These are phyloP conservation scores for Pseudopleuronectes americanus DNA, from an alignment of 2,797 vertebrate genomes.

Conservation along the genomic window DNA sequence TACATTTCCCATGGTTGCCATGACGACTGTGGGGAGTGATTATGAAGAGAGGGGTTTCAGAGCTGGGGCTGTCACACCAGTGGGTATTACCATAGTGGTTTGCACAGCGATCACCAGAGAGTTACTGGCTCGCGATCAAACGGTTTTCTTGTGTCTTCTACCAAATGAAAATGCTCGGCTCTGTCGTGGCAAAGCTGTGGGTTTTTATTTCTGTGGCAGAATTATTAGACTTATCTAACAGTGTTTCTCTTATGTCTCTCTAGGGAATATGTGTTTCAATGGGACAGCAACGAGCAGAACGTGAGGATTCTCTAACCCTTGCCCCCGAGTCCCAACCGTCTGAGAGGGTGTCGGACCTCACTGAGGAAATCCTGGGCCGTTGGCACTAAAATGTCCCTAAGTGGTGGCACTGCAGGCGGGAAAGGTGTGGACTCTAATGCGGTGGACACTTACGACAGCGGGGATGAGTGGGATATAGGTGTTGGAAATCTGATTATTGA, in stretches of 20 bases:
- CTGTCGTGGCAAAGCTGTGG: constrained; percentile 22
- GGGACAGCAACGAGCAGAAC: constrained; percentile 83
- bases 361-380: constrained; percentile 90
- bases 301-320: constrained; percentile 83
- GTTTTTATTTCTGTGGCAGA: constrained; percentile 35
- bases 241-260: constrained; percentile 53
- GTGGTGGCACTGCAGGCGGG: constrained; percentile 99
- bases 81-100: constrained; percentile 74
- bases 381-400: constrained; percentile 99
- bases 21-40: constrained; percentile 81
- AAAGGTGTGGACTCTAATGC: constrained; percentile 99
- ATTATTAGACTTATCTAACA: constrained; percentile 29
- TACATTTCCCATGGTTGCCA: constrained; percentile 80
- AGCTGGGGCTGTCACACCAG: constrained; percentile 71
- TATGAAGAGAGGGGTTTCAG: constrained; percentile 75
- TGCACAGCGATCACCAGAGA: constrained; percentile 66
- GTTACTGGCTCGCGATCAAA: constrained; percentile 67
- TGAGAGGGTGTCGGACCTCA: constrained; percentile 85
- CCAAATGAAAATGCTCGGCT: constrained; percentile 47
- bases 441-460: constrained; percentile 99
- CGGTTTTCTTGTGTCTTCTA: constrained; percentile 21
- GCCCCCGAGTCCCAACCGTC: constrained; percentile 82
- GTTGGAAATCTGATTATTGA: constrained; percentile 99
- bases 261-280: constrained; percentile 85
- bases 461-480: constrained; percentile 99